Base-by-base conservation (phyloP, 2,888 invertebrate species). In the Ligdia adustata region DNA sequence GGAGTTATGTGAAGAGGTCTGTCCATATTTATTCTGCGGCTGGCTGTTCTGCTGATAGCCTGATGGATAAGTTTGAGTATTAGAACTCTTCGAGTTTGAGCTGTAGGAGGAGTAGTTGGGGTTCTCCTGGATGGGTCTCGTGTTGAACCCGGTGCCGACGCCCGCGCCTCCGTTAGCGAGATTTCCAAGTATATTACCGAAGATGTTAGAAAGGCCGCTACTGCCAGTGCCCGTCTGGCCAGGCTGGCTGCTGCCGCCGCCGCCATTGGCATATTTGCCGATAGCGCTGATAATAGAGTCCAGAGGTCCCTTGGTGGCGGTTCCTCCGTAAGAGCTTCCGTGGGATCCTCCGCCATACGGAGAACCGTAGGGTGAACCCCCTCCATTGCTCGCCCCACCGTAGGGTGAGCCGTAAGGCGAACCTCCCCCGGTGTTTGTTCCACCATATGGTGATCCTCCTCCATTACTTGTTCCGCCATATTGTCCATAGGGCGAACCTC, bases 61-160 rank as follows among this genome's bases (percentile, higher is more conserved):
- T 80, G 88, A 82, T 62, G 86, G 77, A 75, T 79, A 82, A 79
- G 69, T 70, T 68, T 79, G 80, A 13, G 73, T 42, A 62, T 89
- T 86, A 80, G 84, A 70, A 72, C 78, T 84, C 70, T 75, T 79
- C 26, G 82, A 75, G 69, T 81, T 82, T 1, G 82, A 75, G 59
- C 73, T 73, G 45, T 82, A 74, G 9, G 87, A 81, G 2, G 82
- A 71, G 59, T 89, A 84, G 62, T 80, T 84, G 9, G 90, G 90
- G 55, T 90, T 90, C 63, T 85, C 83, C 73, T 79, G 74, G 13
- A 90, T 81, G 0, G 91, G 91, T 45, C 91, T 72, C 26, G 90
- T 89, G 66, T 90, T 87, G 52, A 84, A 75, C 1, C 84, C 56
- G 54, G 70, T 75, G 63, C 64, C 76, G 29, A 84, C 57, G 42